Conservation (phyloP, 2,797 vertebrate species). For the Monodelphis domestica region DNA sequence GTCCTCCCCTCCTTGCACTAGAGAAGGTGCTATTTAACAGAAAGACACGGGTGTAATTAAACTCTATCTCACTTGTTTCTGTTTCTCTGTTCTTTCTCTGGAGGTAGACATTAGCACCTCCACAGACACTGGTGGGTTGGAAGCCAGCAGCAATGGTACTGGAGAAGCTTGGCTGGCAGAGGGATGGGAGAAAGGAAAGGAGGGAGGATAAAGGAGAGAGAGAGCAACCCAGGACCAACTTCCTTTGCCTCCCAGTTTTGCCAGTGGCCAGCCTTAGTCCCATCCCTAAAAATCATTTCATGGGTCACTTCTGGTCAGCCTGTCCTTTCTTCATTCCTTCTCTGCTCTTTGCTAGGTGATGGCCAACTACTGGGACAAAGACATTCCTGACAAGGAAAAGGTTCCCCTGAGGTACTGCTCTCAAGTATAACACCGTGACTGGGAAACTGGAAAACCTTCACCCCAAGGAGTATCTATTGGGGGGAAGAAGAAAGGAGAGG, state of each 20-base stretch:
- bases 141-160: neutral
- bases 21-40: too few species aligned
- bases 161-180: slow-evolving; percentile 67
- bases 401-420: neutral
- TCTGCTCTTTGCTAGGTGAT: neutral
- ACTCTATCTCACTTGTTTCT: too few species aligned
- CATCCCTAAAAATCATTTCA: neutral
- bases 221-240: neutral
- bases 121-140: neutral
- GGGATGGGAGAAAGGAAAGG: slow-evolving; percentile 51
- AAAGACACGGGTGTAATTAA: too few species aligned
- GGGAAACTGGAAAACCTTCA: neutral
- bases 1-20: too few species aligned
- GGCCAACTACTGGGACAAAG: neutral
- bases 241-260: neutral
- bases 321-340: neutral
- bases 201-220: slow-evolving; percentile 43
- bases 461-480: neutral
- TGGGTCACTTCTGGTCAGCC: neutral
- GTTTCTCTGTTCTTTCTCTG: neutral
- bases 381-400: neutral
- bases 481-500: neutral
- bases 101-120: neutral
- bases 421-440: neutral
- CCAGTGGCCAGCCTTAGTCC: neutral